Conservation (phyloP, 2,797 vertebrate species). For the Hippocampus kuda region DNA sequence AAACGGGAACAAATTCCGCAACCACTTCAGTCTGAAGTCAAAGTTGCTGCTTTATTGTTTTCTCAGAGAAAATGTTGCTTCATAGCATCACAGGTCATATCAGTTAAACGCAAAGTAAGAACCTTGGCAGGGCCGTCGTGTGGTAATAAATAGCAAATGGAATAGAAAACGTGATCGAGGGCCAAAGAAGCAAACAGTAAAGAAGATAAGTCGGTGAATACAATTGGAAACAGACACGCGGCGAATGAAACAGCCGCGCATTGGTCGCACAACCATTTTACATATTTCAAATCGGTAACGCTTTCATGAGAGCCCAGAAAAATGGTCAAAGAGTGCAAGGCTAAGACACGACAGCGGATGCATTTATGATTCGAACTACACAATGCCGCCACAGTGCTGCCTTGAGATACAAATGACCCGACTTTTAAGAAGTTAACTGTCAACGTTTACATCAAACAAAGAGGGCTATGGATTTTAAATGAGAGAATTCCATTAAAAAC, state of each 20-base stretch:
- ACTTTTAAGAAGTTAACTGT: too few relatives aligned
- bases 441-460: too few relatives aligned
- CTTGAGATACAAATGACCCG: too few relatives aligned
- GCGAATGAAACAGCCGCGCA: not conserved
- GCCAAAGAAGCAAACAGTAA: slow-evolving; percentile 9
- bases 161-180: slow-evolving; percentile 31
- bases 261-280: not conserved
- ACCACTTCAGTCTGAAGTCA: slow-evolving; percentile 23
- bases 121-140: slow-evolving; percentile 32
- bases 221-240: not conserved
- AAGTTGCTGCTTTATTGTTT: slow-evolving; percentile 59
- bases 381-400: slow-evolving; percentile 14
- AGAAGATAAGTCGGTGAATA: not conserved
- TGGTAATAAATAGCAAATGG: slow-evolving; percentile 67
- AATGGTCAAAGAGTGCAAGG: not conserved
- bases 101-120: slow-evolving; percentile 61
- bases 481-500: too few relatives aligned
- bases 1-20: slow-evolving; percentile 45
- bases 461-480: too few relatives aligned
- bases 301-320: not conserved
- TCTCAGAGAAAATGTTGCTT: slow-evolving; percentile 32
- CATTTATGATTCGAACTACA: not conserved
- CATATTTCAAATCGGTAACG: not conserved
- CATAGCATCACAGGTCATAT: slow-evolving; percentile 46
- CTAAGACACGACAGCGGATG: not conserved